Evolutionary conservation across 2,888 invertebrate species (phyloP), one percentile per base, ranked within the genome.

Genomic region (Lasioglossum leucozonium): DNA sequence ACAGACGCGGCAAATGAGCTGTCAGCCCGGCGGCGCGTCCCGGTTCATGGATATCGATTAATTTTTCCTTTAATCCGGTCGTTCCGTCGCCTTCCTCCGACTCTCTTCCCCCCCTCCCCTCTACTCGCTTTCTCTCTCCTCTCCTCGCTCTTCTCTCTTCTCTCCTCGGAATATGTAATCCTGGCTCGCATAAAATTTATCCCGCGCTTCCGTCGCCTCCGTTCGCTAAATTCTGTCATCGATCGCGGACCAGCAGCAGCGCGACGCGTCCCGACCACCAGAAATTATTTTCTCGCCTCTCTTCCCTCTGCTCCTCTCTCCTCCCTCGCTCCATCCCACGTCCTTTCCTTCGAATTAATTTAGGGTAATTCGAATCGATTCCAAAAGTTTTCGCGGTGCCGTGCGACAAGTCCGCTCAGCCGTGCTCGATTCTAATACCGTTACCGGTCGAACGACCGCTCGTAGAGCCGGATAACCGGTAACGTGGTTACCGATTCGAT

Each of bases 1-100:
- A 34, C 34, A 40, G 82, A 74, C 62, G 44, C 30, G 42, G 65
- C 72, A 86, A 86, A 86, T 71, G 86, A 84, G 75, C 78, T 81
- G 84, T 79, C 84, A 72, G 72, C 22, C 30, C 34, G 69, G 79
- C 73, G 72, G 42, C 47, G 62, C 44, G 62, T 55, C 71, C 58
- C 40, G 3, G 34, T 62, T 40, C 79, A 37, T 44, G 34, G 47
- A 18, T 80, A 71, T 77, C 77, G 77, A 80, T 83, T 80, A 40
- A 77, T 79, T 76, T 47, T 81, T 75, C 72, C 44, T 72, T 72
- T 40, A 75, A 58, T 44, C 62, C 40, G 55, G 51, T 55, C 62
- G 72, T 51, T 4, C 22, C n/a, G 40, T 37, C 42, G 30, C 55
- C n/a, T 79, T 58, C 47, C 37, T 18, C 37, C 30, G 72, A 18